These are phyloP conservation scores for Lordiphosa collinella DNA, from an alignment of 1,140 invertebrate genomes.

Conservation along the genomic window DNA sequence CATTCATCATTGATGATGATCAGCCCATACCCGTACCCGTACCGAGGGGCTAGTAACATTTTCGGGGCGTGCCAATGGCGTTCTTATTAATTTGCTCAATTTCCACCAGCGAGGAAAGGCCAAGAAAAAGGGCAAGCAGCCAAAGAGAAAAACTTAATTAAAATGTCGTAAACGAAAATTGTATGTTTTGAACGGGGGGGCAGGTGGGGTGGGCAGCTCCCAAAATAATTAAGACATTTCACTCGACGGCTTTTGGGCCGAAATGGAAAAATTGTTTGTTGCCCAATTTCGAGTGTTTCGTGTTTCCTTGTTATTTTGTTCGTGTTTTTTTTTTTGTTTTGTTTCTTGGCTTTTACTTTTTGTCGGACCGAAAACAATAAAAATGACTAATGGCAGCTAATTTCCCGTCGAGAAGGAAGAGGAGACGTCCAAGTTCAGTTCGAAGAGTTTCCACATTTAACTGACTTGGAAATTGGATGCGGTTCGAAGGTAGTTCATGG, in stretches of 20 bases:
- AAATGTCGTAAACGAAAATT: conserved; percentile 78
- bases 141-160: conserved; percentile 71
- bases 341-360: conserved; percentile 5
- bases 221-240: conserved; percentile 78
- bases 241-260: conserved; percentile 38
- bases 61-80: conserved; percentile 72
- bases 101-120: conserved; percentile 37
- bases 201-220: conserved; percentile 44
- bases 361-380: conserved; percentile 72
- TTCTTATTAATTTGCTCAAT: conserved; percentile 76
- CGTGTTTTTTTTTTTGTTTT: conserved; percentile 26
- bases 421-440: conserved; percentile 17
- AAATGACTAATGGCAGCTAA: conserved; percentile 77
- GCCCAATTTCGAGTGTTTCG: conserved; percentile 55
- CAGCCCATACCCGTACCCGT: conserved; percentile 12
- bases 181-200: conserved; percentile 48
- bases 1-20: conserved; percentile 73
- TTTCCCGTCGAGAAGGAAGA: conserved; percentile 58
- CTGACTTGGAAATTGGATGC: conserved; percentile 36
- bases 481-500: conserved; percentile 40
- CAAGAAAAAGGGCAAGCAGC: not conserved
- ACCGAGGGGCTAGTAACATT: conserved; percentile 18
- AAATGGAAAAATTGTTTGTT: conserved; percentile 74
- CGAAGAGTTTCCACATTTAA: conserved; percentile 45
- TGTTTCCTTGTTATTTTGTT: conserved; percentile 20